Conservation (phyloP, 2,888 invertebrate genomes). For the Eledona agricola region DNA sequence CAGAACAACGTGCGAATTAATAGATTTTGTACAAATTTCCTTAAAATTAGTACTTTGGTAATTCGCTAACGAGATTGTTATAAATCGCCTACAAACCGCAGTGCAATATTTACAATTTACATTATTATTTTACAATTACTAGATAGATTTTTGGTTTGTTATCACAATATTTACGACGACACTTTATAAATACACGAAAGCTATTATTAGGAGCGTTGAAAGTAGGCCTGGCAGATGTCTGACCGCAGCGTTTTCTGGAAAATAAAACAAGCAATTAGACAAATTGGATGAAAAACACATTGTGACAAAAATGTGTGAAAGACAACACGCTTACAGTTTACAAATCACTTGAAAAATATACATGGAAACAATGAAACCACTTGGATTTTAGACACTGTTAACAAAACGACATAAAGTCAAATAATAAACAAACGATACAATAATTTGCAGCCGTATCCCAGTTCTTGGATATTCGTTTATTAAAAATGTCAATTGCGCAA, state of each 20-base stretch:
- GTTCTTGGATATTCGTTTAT: neutral
- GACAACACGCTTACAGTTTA: too few species aligned
- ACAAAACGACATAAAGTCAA: neutral
- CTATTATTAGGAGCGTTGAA: constrained; percentile 14
- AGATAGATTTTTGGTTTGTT: constrained; percentile 41
- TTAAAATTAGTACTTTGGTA: constrained; percentile 28
- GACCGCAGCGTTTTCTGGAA: constrained; percentile 38
- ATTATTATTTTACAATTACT: constrained; percentile 40
- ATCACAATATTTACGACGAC: constrained; percentile 38
- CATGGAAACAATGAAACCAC: too few species aligned
- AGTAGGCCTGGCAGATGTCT: constrained; percentile 23
- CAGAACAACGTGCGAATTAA: constrained; percentile 28
- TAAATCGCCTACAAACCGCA: neutral
- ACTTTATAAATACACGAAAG: constrained; percentile 11
- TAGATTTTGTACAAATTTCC: constrained; percentile 24
- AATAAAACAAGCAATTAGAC: constrained; percentile 12
- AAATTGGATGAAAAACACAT: constrained; percentile 3
- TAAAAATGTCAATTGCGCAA: too few species aligned
- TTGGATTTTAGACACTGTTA: neutral
- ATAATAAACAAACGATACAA: neutral
- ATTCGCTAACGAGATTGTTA: constrained; percentile 1
- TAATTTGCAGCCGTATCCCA: neutral
- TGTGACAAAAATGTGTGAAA: neutral
- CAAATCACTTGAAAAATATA: too few species aligned
- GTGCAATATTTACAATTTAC: constrained; percentile 34